A percentile compares a stretch with the other conserved stretches of the same genome.
Conservation (phyloP, 2,888 invertebrate species). For the Sarcophaga carnaria region DNA sequence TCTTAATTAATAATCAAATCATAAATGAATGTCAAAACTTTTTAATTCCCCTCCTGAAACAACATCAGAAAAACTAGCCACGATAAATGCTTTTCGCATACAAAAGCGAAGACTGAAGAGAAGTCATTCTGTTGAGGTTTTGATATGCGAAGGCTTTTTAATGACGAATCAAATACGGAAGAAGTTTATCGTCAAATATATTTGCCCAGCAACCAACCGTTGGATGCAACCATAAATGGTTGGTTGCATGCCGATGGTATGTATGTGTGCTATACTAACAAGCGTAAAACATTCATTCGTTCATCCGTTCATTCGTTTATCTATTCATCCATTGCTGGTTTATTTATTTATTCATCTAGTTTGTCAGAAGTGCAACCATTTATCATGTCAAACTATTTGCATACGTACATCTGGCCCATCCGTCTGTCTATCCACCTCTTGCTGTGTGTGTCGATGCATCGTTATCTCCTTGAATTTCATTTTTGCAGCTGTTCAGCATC, state of each 20-base stretch:
- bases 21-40: slow-evolving; percentile 12
- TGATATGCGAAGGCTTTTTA: background rate
- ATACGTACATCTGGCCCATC: slow-evolving; percentile 58
- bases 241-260: background rate
- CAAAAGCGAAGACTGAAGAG: slow-evolving; percentile 3
- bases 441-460: slow-evolving; percentile 10
- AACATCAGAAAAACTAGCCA: background rate
- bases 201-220: background rate
- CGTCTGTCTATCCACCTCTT: slow-evolving; percentile 56
- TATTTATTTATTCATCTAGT: slow-evolving; percentile 56
- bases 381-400: slow-evolving; percentile 62
- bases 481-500: slow-evolving; percentile 67
- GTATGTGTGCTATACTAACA: background rate
- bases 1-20: background rate
- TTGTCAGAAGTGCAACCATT: slow-evolving; percentile 63
- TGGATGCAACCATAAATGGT: background rate
- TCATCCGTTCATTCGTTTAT: background rate
- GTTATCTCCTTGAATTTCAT: slow-evolving; percentile 64
- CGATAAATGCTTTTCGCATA: slow-evolving; percentile 27
- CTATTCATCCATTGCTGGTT: background rate
- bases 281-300: background rate
- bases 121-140: background rate
- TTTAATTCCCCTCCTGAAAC: background rate
- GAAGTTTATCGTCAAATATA: slow-evolving; percentile 21
- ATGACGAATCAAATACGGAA: slow-evolving; percentile 38